A percentile compares a stretch with the other conserved stretches of the same genome.
Conservation (phyloP, 1,140 invertebrate species). For the Theocolax elegans region DNA sequence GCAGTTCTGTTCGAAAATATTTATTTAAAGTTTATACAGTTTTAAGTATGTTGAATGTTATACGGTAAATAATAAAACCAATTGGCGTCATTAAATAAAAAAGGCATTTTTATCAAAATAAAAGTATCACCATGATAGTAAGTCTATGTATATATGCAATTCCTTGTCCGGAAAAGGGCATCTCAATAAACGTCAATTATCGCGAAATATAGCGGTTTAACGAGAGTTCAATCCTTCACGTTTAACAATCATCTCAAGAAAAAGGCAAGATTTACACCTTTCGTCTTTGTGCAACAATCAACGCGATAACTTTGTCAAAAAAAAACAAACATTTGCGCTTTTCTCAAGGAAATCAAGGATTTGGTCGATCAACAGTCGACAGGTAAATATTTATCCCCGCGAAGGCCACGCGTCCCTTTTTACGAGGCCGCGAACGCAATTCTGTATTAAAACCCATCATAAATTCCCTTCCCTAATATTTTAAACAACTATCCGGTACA, state of each 20-base stretch:
- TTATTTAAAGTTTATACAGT: too few species aligned
- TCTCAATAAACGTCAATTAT: conserved; percentile 31
- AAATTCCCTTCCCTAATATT: too few species aligned
- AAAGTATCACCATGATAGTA: too few species aligned
- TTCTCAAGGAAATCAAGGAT: too few species aligned
- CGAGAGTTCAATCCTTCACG: conserved; percentile 2
- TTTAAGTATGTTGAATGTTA: too few species aligned
- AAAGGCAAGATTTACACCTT: conserved; percentile 17
- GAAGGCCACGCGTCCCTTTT: conserved; percentile 29
- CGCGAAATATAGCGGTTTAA: conserved; percentile 23
- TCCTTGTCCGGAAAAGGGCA: background rate
- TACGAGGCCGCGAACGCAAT: background rate
- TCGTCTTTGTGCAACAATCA: background rate
- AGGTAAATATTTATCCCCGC: conserved; percentile 31
- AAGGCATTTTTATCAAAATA: too few species aligned
- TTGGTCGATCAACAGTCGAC: conserved; percentile 14
- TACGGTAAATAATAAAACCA: too few species aligned
- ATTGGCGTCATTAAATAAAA: too few species aligned
- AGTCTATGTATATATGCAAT: background rate
- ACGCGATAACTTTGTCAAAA: background rate
- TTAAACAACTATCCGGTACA: too few species aligned
- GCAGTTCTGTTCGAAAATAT: too few species aligned
- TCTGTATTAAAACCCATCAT: too few species aligned
- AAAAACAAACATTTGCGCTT: background rate
- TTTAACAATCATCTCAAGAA: background rate